Conservation (phyloP, 2,888 invertebrate species). For the Lithophane ornitopus region DNA sequence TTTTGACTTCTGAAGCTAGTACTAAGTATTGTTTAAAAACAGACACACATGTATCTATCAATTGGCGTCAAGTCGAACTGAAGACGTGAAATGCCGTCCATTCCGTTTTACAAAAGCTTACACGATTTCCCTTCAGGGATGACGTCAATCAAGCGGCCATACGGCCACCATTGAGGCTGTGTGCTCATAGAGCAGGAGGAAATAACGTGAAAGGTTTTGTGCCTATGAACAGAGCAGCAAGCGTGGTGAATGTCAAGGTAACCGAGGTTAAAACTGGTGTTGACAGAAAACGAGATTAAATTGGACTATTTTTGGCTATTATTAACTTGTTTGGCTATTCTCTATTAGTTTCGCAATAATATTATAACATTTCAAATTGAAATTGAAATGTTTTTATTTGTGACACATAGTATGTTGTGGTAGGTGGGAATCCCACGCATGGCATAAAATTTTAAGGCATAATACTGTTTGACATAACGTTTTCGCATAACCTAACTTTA, state of each 20-base stretch:
- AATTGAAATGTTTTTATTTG: too few species aligned
- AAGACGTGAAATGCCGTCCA: constrained; percentile 12
- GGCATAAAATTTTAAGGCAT: too few species aligned
- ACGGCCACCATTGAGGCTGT: background rate
- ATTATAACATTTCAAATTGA: too few species aligned
- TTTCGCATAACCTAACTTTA: too few species aligned
- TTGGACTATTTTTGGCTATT: background rate
- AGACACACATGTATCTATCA: constrained; percentile 6
- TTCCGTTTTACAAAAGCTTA: constrained; percentile 22
- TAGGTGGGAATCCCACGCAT: too few species aligned
- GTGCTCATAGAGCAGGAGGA: constrained; percentile 6
- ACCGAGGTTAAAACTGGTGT: background rate
- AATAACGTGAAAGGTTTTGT: constrained; percentile 20
- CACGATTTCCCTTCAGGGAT: constrained; percentile 36
- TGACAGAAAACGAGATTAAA: too few species aligned
- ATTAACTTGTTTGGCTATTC: background rate
- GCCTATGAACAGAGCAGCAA: background rate
- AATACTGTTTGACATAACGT: too few species aligned
- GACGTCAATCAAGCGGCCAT: constrained; percentile 32
- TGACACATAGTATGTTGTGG: too few species aligned
- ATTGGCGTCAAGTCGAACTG: constrained; percentile 17
- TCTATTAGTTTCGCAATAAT: too few species aligned
- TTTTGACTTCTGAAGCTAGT: background rate
- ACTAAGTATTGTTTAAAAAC: background rate
- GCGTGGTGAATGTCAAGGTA: constrained; percentile 1